Percentiles rank a stretch among this genome's conserved stretches.
phyloP scores from a whole-genome alignment of 2,113 vertebrate genomes.

The Rhineura floridana region DNA sequence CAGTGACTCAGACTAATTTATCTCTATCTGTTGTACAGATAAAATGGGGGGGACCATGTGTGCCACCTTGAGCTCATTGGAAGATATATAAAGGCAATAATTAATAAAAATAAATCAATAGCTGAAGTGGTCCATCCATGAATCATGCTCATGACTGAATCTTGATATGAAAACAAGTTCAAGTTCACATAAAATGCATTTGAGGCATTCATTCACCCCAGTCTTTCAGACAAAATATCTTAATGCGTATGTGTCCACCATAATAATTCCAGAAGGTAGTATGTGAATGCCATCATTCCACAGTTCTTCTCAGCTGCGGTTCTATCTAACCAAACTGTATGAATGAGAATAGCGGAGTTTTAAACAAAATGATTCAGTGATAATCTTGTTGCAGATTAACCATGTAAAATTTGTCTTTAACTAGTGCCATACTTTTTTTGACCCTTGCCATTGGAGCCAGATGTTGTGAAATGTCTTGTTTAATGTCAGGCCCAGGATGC shows the following conservation, averaged over 20 bases:
- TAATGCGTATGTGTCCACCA: not conserved
- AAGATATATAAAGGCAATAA: too few species aligned
- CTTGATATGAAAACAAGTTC: not conserved
- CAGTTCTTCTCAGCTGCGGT: not conserved
- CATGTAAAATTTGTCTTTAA: not conserved
- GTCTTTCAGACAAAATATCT: not conserved
- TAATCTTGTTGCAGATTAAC: not conserved
- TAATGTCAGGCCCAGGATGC: too few species aligned
- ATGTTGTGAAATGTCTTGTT: not conserved
- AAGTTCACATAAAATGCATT: not conserved
- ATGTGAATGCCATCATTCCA: too few species aligned
- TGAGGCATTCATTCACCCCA: not conserved
- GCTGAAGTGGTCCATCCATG: too few species aligned
- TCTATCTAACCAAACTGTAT: too few species aligned
- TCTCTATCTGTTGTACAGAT: too few species aligned
- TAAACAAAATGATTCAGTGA: not conserved
- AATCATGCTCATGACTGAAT: not conserved
- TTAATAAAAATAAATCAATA: too few species aligned
- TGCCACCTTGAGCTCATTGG: too few species aligned
- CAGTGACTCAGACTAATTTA: too few species aligned
- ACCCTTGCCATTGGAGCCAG: not conserved
- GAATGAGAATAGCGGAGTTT: not conserved
- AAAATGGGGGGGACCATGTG: too few species aligned
- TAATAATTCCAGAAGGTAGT: not conserved
- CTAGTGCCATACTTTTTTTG: not conserved